Percentiles rank a stretch among this genome's conserved stretches.
These are phyloP conservation scores for Acrobasis suavella DNA, from an alignment of 2,888 invertebrate species.

Conservation along the genomic window DNA sequence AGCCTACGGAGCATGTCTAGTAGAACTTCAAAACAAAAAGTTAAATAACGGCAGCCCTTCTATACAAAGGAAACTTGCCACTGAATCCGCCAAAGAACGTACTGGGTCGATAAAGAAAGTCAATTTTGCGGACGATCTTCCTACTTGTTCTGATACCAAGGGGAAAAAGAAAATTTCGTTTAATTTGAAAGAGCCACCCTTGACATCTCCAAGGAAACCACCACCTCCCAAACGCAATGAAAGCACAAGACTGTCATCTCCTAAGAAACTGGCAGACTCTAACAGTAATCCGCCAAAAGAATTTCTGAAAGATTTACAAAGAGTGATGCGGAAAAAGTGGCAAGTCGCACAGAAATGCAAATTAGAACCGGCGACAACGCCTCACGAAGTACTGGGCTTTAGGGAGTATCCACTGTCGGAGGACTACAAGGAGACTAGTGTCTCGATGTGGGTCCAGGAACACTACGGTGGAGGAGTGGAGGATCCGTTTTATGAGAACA, in stretches of 20 bases:
- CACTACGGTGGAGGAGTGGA: slow-evolving; percentile 86
- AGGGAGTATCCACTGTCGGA: slow-evolving; percentile 89
- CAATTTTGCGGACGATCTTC: slow-evolving; percentile 84
- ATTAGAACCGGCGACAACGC: slow-evolving; percentile 92
- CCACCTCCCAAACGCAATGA: slow-evolving; percentile 90
- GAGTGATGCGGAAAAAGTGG: slow-evolving; percentile 97
- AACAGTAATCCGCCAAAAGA: slow-evolving; percentile 89
- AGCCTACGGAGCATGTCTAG: slow-evolving; percentile 78
- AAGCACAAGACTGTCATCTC: slow-evolving; percentile 87
- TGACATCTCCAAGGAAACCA: slow-evolving; percentile 86
- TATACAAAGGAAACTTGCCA: slow-evolving; percentile 56
- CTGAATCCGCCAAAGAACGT: slow-evolving; percentile 71
- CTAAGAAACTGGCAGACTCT: slow-evolving; percentile 88
- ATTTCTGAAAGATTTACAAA: slow-evolving; percentile 93
- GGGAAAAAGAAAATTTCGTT: slow-evolving; percentile 85
- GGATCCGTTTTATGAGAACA: slow-evolving; percentile 90
- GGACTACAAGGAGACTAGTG: slow-evolving; percentile 90
- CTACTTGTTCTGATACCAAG: slow-evolving; percentile 69
- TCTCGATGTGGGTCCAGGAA: slow-evolving; percentile 94
- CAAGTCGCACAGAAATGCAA: slow-evolving; percentile 96
- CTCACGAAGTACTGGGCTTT: slow-evolving; percentile 95
- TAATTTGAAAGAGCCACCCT: slow-evolving; percentile 78
- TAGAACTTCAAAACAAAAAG: slow-evolving; percentile 81
- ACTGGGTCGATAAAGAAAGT: slow-evolving; percentile 79
- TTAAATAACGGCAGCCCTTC: slow-evolving; percentile 64